Conservation (phyloP, 2,888 invertebrate genomes). For the Aleiodes leptofemur region DNA sequence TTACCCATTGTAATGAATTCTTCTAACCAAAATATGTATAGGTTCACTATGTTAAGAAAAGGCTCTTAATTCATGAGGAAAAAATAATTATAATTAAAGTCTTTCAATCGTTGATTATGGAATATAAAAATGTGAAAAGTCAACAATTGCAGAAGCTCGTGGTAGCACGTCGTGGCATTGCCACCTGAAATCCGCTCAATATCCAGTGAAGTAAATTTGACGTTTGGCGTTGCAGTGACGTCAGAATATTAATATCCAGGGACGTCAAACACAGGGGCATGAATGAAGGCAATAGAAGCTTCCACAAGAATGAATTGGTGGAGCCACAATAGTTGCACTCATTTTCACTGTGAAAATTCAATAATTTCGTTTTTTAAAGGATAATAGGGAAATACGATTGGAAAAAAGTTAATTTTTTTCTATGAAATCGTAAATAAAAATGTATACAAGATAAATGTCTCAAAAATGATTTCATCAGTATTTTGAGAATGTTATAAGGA, state of each 20-base stretch:
- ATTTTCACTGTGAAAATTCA: no score
- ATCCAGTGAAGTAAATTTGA: slow-evolving; percentile 34
- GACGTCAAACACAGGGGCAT: no score
- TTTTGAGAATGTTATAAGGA: no score
- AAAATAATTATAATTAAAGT: background rate
- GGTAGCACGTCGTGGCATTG: slow-evolving; percentile 29
- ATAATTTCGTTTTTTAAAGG: no score
- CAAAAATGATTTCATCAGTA: no score
- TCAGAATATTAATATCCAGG: slow-evolving; percentile 6
- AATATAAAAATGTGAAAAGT: slow-evolving; percentile 17
- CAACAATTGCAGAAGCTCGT: slow-evolving; percentile 17
- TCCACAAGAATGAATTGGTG: background rate
- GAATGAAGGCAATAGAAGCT: background rate
- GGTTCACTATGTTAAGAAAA: background rate
- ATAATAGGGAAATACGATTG: no score
- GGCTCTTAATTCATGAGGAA: background rate
- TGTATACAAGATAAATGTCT: no score
- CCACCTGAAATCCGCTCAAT: slow-evolving; percentile 39
- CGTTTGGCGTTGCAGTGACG: slow-evolving; percentile 43
- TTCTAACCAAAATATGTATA: slow-evolving; percentile 4
- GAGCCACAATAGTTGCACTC: no score
- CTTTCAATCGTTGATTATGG: slow-evolving; percentile 9
- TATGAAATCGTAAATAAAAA: no score
- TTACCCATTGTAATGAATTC: slow-evolving; percentile 85
- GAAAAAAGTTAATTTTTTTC: no score